Evolutionary conservation across 2,888 invertebrate species (phyloP).

Genomic region (Rhagophthalmus giganteus): DNA sequence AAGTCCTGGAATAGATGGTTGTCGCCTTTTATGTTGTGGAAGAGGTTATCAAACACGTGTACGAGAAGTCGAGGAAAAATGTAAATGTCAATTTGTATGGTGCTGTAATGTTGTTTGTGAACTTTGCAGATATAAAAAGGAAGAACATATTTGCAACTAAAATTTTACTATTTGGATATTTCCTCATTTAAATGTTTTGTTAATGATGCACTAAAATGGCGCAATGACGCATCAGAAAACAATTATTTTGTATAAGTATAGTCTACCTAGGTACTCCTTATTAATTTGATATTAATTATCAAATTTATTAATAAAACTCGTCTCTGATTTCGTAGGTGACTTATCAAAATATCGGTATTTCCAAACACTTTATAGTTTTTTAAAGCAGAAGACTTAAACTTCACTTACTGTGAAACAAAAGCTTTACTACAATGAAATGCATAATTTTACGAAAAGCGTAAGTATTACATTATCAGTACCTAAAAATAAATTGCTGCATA

Average conservation of each 20-base stretch:
- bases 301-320: too few species aligned
- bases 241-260: not conserved
- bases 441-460: too few species aligned
- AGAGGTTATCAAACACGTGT: constrained; percentile 85
- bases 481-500: too few species aligned
- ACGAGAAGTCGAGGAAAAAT: constrained; percentile 81
- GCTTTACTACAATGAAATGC: too few species aligned
- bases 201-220: constrained; percentile 1
- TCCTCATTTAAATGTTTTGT: constrained; percentile 19
- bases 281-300: too few species aligned
- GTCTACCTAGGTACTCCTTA: not conserved
- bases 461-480: too few species aligned
- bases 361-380: too few species aligned
- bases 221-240: not conserved
- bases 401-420: too few species aligned
- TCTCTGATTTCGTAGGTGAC: too few species aligned
- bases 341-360: too few species aligned
- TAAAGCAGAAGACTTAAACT: too few species aligned
- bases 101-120: constrained; percentile 88
- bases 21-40: constrained; percentile 84
- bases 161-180: constrained; percentile 5
- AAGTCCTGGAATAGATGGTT: constrained; percentile 84
- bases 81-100: constrained; percentile 89
- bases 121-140: constrained; percentile 75
- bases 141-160: constrained; percentile 87